phyloP scores from a whole-genome alignment of 2,888 invertebrate genomes.

The Biston stratarius region DNA sequence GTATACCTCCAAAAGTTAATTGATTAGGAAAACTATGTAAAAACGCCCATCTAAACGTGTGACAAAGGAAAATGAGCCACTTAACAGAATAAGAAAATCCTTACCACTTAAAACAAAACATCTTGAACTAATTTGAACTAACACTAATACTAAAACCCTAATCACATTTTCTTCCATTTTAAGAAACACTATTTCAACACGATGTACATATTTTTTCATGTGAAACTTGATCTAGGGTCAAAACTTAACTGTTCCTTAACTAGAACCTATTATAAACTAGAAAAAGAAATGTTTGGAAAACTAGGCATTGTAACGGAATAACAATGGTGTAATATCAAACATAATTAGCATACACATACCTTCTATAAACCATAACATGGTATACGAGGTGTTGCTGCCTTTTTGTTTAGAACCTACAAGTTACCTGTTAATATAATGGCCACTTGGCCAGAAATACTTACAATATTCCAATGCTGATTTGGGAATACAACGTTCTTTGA shows the following conservation, averaged over 20 bases:
- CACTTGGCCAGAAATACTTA: not conserved
- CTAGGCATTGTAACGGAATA: constrained; percentile 25
- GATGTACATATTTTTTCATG: constrained; percentile 17
- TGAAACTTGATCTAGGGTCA: constrained; percentile 4
- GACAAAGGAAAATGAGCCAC: not conserved
- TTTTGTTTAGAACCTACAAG: constrained; percentile 10
- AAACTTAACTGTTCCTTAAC: constrained; percentile 12
- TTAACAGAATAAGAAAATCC: constrained; percentile 27
- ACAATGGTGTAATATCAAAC: constrained; percentile 43
- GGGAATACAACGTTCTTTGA: not conserved
- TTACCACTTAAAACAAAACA: constrained; percentile 59
- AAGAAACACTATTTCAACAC: constrained; percentile 8
- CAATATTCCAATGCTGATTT: not conserved
- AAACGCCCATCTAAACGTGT: not conserved
- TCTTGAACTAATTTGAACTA: constrained; percentile 43
- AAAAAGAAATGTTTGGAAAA: constrained; percentile 27
- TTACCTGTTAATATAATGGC: not conserved
- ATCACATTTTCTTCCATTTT: constrained; percentile 26
- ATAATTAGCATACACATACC: constrained; percentile 19
- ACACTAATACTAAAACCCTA: constrained; percentile 46
- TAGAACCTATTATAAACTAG: constrained; percentile 13
- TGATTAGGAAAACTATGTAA: not conserved
- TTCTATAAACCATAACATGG: constrained; percentile 24
- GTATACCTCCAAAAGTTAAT: not conserved
- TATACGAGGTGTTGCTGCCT: not conserved